Evolutionary conservation across 2,797 vertebrate species (phyloP), one percentile per base, ranked within the genome.

Genomic region (Thalassophryne amazonica): DNA sequence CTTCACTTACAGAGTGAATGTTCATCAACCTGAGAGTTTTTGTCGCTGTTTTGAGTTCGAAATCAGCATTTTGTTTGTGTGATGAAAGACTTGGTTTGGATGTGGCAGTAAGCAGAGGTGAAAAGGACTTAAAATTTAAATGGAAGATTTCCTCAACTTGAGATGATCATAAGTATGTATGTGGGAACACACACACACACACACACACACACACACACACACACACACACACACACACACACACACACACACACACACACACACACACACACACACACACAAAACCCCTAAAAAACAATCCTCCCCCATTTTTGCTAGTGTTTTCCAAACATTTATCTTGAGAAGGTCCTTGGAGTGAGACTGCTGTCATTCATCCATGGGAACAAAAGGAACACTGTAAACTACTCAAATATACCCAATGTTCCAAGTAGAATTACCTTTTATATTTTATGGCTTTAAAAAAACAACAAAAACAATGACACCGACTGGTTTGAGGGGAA

Each of bases 1-100:
- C 20, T 40, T 58, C 25, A 21, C 35, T 31, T 9, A 46, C 20
- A 41, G 58, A 60, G 42, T 57, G 16, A 49, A 34, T 35, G 7
- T 45, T 41, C 49, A 50, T 54, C 28, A 14, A 17, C 22, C 16
- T 12, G 37, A 28, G 32, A 3, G 21, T 12, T n/a, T 16, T n/a
- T 6, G 22, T 22, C 21, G 21, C 22, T 22, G 6, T 4, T 21
- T 22, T 22, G 22, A 21, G 7, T 6, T 21, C n/a, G n/a, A n/a
- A n/a, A n/a, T n/a, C n/a, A n/a, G n/a, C n/a, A 41, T 38, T 14
- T 56, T 21, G 5, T 33, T 20, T n/a, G 16, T 21, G 2, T 58
- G n/a, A 27, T 2, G 8, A 22, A 35, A 23, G 33, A 27, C 20
- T 18, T 6, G 11, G 16, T 15, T 27, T 33, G 14, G 45, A 39